Evolutionary conservation across 2,888 invertebrate genomes (phyloP), one percentile per base, ranked within the genome.

Genomic region (Anoplius nigerrimus): DNA sequence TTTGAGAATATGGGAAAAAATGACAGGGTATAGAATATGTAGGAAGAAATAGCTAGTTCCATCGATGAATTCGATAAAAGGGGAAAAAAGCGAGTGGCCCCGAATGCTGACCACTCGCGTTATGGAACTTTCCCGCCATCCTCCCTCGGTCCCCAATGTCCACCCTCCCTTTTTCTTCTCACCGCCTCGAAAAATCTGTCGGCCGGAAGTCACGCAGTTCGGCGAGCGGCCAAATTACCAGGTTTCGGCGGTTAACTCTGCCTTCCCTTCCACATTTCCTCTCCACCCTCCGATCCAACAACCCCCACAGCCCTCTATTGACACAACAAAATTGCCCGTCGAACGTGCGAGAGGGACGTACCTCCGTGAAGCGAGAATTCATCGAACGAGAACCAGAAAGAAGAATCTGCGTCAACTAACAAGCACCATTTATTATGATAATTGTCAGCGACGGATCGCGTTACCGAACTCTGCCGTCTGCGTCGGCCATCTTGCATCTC

Each of bases 351-450:
- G 34, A 15, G n/a, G 45, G 61, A 34, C 22, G 34, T 4, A 27
- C 20, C 13, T 55, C 22, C 46, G 63, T 21, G 53, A 52, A 60
- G 34, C 48, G 46, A 46, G 22, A 20, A 42, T n/a, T n/a, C n/a
- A n/a, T n/a, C n/a, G n/a, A 24, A 24, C 15, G 34, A 0, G 18
- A 20, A 27, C 4, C 27, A 5, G 15, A 64, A 34, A 54, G 56
- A 43, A 16, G 21, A 21, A 21, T 11, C 61, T 20, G 11, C 20
- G 66, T 53, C 55, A 27, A 24, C 59, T 65, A 73, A 72, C 72
- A 71, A 65, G 75, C 66, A 43, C 69, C 76, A 83, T 83, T 81
- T 80, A 80, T 79, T 66, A 71, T 66, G 70, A 79, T 79, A 81
- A 81, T 81, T 79, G 82, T 80, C 82, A 80, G 78, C 61, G 72